A percentile compares a stretch with the other conserved stretches of the same genome.
Evolutionary conservation across 2,797 vertebrate genomes (phyloP).

Genomic region (Podarcis lilfordi): DNA sequence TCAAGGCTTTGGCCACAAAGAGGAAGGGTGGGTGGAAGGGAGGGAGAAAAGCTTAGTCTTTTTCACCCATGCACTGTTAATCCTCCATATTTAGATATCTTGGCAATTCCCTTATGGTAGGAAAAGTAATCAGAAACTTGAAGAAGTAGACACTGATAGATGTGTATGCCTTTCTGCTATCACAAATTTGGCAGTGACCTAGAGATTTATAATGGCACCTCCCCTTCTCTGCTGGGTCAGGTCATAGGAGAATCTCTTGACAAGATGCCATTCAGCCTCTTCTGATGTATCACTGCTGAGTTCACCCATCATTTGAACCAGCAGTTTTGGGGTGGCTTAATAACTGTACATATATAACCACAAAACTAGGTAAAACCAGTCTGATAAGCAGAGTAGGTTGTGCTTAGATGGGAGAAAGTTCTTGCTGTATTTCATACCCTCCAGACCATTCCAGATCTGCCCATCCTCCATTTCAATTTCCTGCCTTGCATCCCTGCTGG

Average conservation of each 20-base stretch:
- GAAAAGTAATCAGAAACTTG: neutral
- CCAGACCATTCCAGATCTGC: neutral
- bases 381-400: neutral
- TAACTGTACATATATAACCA: neutral
- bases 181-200: neutral
- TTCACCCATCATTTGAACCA: conserved; percentile 9
- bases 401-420: no score
- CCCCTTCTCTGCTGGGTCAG: no score
- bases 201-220: no score
- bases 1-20: neutral
- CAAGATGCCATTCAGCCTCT: neutral
- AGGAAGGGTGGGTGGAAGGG: neutral
- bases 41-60: neutral
- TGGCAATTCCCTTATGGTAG: neutral
- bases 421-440: neutral
- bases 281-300: conserved; percentile 3
- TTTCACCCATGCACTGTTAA: neutral
- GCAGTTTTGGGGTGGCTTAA: neutral
- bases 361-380: neutral
- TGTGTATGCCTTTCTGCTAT: neutral
- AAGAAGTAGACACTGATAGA: neutral
- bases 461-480: neutral
- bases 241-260: neutral
- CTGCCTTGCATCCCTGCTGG: neutral
- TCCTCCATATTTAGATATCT: neutral